These are phyloP conservation scores for Bimastos eiseni DNA, from an alignment of 2,888 invertebrate genomes.

Conservation along the genomic window DNA sequence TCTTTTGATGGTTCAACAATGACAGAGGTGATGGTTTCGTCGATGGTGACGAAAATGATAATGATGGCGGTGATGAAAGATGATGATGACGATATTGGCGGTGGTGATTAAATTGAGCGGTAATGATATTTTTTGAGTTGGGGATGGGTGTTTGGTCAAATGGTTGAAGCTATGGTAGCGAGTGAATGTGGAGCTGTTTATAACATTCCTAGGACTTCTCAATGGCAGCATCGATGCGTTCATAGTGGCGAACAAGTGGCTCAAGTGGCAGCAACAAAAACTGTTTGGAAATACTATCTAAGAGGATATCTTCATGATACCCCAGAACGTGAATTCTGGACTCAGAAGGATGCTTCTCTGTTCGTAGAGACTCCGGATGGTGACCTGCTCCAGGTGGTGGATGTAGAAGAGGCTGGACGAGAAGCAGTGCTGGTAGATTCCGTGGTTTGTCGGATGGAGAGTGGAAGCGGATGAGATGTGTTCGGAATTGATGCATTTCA, in stretches of 20 bases:
- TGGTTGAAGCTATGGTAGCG: no score
- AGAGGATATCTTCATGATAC: neutral
- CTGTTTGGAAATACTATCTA: neutral
- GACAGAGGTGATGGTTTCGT: no score
- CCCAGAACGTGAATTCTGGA: constrained; percentile 22
- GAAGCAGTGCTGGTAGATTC: constrained; percentile 24
- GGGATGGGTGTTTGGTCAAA: no score
- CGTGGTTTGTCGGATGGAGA: constrained; percentile 16
- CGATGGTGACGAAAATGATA: no score
- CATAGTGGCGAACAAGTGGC: neutral
- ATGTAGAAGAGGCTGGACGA: constrained; percentile 19
- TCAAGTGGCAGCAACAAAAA: neutral
- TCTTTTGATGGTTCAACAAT: neutral
- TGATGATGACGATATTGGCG: no score
- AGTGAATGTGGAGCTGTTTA: neutral
- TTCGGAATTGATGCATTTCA: constrained; percentile 16
- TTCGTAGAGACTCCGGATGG: neutral
- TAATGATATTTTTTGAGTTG: no score
- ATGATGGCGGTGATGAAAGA: no score
- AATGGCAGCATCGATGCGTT: neutral
- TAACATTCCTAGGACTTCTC: neutral
- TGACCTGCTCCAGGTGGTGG: neutral
- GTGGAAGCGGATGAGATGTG: neutral
- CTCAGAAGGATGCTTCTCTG: neutral
- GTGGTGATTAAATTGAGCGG: no score